Percentiles rank a stretch among this genome's conserved stretches.
Evolutionary conservation across 2,888 invertebrate species (phyloP).

Genomic region (Rhagophthalmus giganteus): DNA sequence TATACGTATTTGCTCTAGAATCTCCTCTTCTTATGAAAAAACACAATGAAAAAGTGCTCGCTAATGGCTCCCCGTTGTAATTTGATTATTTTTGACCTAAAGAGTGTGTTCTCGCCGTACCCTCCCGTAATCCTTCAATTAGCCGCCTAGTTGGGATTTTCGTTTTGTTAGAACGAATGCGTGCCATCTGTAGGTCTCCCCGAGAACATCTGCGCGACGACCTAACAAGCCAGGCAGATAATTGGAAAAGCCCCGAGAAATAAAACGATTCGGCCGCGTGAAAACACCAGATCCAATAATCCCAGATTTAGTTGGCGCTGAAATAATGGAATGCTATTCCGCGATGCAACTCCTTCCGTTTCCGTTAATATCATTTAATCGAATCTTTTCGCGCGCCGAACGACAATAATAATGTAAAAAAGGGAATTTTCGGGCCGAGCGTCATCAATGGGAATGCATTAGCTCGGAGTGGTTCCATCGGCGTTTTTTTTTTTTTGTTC

Average conservation of each 20-base stretch:
- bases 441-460: slow-evolving; percentile 13
- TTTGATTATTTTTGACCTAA: slow-evolving; percentile 7
- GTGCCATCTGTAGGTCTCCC: slow-evolving; percentile 33
- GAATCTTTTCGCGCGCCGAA: slow-evolving; percentile 15
- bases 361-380: slow-evolving; percentile 4
- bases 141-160: slow-evolving; percentile 11
- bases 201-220: slow-evolving; percentile 37
- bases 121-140: slow-evolving; percentile 16
- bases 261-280: slow-evolving; percentile 48
- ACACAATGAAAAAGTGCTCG: neutral
- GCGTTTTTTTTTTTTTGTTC: slow-evolving; percentile 19
- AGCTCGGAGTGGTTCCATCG: slow-evolving; percentile 19
- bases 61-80: neutral
- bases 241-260: slow-evolving; percentile 52
- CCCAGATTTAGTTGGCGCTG: slow-evolving; percentile 44
- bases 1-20: neutral
- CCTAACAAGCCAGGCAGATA: slow-evolving; percentile 50
- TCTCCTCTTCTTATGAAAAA: neutral
- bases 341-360: slow-evolving; percentile 13
- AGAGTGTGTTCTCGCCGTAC: neutral
- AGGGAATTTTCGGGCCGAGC: neutral
- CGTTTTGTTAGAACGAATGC: slow-evolving; percentile 23
- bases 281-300: slow-evolving; percentile 51
- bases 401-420: slow-evolving; percentile 19
- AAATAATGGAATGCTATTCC: slow-evolving; percentile 40